Evolutionary conservation across 2,888 invertebrate species (phyloP).

Genomic region (Phytoseiulus persimilis): DNA sequence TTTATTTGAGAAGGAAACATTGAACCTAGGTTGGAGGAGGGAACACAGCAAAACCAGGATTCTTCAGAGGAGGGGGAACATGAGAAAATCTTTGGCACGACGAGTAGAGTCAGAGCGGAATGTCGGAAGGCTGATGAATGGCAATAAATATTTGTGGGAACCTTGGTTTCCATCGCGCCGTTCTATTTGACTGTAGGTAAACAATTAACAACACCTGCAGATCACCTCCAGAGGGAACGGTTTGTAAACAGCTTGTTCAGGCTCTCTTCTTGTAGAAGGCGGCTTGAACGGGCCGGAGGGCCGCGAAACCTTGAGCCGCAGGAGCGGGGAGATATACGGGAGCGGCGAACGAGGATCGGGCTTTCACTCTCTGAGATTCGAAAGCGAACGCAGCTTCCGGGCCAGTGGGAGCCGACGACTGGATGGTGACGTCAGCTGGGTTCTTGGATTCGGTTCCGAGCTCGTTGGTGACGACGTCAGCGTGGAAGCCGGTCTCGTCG

Average conservation of each 20-base stretch:
- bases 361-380: conserved; percentile 28
- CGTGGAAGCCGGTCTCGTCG: conserved; percentile 43
- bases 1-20: too few species aligned
- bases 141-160: neutral
- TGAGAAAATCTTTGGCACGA: neutral
- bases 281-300: conserved; percentile 15
- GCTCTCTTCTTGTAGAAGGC: conserved; percentile 27
- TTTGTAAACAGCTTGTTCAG: neutral
- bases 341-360: conserved; percentile 8
- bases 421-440: conserved; percentile 42
- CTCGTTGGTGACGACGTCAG: conserved; percentile 43
- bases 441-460: conserved; percentile 42
- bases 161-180: neutral
- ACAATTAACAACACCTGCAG: neutral
- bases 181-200: neutral
- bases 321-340: conserved; percentile 28
- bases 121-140: neutral
- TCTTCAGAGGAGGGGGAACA: neutral
- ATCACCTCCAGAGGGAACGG: neutral
- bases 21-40: neutral
- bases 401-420: conserved; percentile 40
- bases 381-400: conserved; percentile 25
- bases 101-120: neutral
- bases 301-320: conserved; percentile 33
- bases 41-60: neutral